Base-by-base conservation (phyloP, 2,888 invertebrate genomes). In the Omphaloscelis lunosa region DNA sequence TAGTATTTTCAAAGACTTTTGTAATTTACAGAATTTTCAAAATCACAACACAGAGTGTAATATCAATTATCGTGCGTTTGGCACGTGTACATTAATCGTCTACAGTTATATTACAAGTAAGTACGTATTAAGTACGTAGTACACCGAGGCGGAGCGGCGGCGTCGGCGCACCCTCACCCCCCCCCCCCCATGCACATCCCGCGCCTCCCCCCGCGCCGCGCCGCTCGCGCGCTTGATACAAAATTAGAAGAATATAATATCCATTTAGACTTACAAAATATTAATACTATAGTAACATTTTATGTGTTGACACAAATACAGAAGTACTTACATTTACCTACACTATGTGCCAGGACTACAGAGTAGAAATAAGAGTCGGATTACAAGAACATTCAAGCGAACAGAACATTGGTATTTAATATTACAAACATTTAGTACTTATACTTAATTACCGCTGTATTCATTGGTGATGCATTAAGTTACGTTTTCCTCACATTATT, bases 1-100 rank as follows among this genome's bases (percentile, higher is more conserved):
- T 94, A 95, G 92, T 95, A 93, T 92, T 94, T 94, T 90, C 86
- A 89, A 95, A 95, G 95, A 95, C 89, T 94, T 94, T 95, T 92
- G 94, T 95, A 96, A 95, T 96, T 94, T 96, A 97, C 96, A 96
- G 96, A 96, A 95, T 95, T 94, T 95, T 96, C 95, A 97, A 97
- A 96, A 96, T 97, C 97, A 97, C 97, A 97, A 97, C 97, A 97
- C 97, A 97, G 97, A 97, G 97, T 97, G 97, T 96, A 96, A 95
- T 96, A 96, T 96, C 95, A 95, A 96, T 96, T 95, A 94, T 93
- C 96, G 96, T 95, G 96, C 96, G 88, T 89, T 92, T 92, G 94
- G 96, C 96, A 96, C 96, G 95, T 89, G 90, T 89, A 90, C 88
- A 87, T 91, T 94, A 94, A 93, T 93, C 92, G 85, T 92, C 94